Base-by-base conservation (phyloP, 2,888 invertebrate species). In the Sturmia bella region DNA sequence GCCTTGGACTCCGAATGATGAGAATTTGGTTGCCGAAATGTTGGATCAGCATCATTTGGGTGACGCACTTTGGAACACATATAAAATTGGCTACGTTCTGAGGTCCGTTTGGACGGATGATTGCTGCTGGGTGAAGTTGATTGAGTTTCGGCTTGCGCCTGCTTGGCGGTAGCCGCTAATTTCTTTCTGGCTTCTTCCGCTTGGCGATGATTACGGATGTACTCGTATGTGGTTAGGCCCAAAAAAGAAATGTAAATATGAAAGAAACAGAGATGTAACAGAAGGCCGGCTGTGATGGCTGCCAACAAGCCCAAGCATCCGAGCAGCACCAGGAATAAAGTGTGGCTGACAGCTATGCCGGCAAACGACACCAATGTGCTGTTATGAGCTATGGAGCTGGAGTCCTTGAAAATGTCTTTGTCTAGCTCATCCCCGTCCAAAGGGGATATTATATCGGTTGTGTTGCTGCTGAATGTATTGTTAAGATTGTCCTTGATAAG, bases 141-240 rank as follows among this genome's bases (percentile, higher is more conserved):
- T 50, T 84, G 80, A 6, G 54, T 13, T 43, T 88, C 90, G 17
- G 84, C 64, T 57, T 57, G 64, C 48, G 41, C 41, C 17, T 13
- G 56, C 48, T 64, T 78, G 74, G 69, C 69, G 52, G 85, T 48
- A 54, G 68, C 63, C 45, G 84, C 66, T 72, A 87, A 84, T 27
- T 88, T 89, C 15, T 86, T 85, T 78, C 87, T 89, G 17, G 87
- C 86, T 84, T 89, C 89, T 75, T 88, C 88, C 3, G 87, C 87
- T 85, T 92, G 92, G 1, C 93, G 91, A 87, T 91, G 91, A 82
- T 91, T 91, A 59, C 91, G 87, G 63, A 97, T 96, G 90, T 97
- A 97, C 89, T 97, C 97, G 91, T 97, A 98, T 0, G 97, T 98
- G 19, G 97, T 97, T 54, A 97, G 92, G 1, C 97, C 97, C 86